Percentiles rank a stretch among this genome's conserved stretches.
Evolutionary conservation across 2,797 vertebrate species (phyloP).

Genomic region (Orientallactaga sibirica): DNA sequence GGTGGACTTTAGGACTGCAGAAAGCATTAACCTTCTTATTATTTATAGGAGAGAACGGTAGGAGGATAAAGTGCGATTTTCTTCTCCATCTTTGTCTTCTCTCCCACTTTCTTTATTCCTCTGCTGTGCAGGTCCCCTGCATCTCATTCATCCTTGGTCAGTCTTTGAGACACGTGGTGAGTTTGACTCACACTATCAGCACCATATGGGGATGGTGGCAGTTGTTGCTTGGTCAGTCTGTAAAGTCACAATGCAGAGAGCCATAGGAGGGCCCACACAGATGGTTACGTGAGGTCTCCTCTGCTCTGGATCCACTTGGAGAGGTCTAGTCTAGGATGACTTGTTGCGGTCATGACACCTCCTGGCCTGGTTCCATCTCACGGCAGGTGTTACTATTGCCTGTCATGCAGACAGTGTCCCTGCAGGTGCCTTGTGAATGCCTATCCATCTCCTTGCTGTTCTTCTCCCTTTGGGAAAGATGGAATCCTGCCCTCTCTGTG

Average conservation of each 20-base stretch:
- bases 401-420: constrained; percentile 34
- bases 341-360: constrained; percentile 21
- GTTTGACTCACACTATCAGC: background rate
- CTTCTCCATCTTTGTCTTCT: background rate
- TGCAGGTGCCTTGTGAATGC: constrained; percentile 56
- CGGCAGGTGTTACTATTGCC: constrained; percentile 55
- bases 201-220: background rate
- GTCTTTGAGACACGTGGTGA: background rate
- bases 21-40: constrained; percentile 74
- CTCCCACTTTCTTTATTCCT: background rate
- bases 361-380: constrained; percentile 31
- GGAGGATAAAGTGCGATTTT: constrained; percentile 49
- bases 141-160: background rate
- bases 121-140: background rate
- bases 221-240: background rate
- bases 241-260: background rate
- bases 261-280: background rate
- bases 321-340: background rate
- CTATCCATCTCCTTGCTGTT: constrained; percentile 61
- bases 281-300: background rate
- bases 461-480: constrained; percentile 47
- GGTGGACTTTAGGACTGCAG: constrained; percentile 72
- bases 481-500: constrained; percentile 32
- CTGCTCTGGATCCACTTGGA: background rate
- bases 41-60: constrained; percentile 72